Conservation (phyloP, 2,113 vertebrate species). For the Aegotheles bennettii region DNA sequence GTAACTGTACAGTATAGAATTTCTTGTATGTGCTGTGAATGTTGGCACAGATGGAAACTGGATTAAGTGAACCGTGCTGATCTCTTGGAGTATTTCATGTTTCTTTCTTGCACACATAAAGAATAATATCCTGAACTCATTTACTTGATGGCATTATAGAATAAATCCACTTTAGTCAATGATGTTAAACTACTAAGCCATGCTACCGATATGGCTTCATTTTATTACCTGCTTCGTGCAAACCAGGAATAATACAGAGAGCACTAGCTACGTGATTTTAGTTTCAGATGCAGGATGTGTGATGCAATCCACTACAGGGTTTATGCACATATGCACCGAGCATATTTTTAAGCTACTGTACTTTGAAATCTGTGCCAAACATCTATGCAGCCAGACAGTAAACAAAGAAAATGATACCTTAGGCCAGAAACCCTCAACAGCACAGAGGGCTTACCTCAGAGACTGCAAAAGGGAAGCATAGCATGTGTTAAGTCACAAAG, state of each 20-base stretch:
- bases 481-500: constrained; percentile 34
- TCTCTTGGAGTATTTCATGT: neutral
- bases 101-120: neutral
- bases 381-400: constrained; percentile 63
- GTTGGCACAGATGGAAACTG: neutral
- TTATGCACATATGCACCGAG: constrained; percentile 17
- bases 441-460: constrained; percentile 27
- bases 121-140: constrained; percentile 22
- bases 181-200: neutral
- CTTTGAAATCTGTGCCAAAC: constrained; percentile 61
- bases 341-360: constrained; percentile 43
- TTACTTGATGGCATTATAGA: neutral
- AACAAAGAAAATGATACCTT: constrained; percentile 59
- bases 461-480: neutral
- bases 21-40: neutral
- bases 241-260: neutral
- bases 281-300: neutral
- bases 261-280: neutral
- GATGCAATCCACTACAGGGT: constrained; percentile 4
- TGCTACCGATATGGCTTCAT: neutral
- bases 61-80: constrained; percentile 2
- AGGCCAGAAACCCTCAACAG: constrained; percentile 34
- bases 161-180: neutral
- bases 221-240: neutral
- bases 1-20: neutral